phyloP scores from a whole-genome alignment of 2,113 vertebrate genomes.

The Upupa epops region DNA sequence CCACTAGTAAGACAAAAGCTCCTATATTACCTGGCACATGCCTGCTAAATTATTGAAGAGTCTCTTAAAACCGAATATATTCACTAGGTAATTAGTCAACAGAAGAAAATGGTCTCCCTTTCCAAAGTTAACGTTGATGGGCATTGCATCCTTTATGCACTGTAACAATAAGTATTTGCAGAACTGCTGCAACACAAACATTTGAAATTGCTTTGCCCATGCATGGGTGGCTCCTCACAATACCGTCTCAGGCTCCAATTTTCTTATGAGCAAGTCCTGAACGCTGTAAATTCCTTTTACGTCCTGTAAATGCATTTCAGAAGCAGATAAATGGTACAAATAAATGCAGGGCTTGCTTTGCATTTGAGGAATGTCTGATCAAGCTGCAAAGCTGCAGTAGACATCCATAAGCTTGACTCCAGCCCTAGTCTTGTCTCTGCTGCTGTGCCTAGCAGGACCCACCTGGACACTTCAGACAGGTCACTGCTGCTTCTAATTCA shows the following conservation, averaged over 20 bases:
- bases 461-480: not conserved
- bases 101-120: slow-evolving; percentile 51
- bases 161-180: slow-evolving; percentile 46
- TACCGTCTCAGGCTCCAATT: not conserved
- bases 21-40: slow-evolving; percentile 64
- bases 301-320: not conserved
- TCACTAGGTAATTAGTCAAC: slow-evolving; percentile 57
- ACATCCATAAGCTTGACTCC: not conserved
- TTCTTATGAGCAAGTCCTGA: not conserved
- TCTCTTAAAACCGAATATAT: slow-evolving; percentile 37
- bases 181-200: slow-evolving; percentile 24
- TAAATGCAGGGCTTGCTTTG: not conserved
- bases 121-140: slow-evolving; percentile 16
- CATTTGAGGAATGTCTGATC: not conserved
- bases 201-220: not conserved
- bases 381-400: not conserved
- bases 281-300: not conserved
- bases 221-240: not conserved
- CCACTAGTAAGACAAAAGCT: slow-evolving; percentile 50
- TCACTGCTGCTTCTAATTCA: fast-evolving
- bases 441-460: fast-evolving
- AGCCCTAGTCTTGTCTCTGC: not conserved
- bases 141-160: not conserved
- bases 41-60: slow-evolving; percentile 65
- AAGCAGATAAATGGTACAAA: not conserved